These are phyloP conservation scores for Rotaria sp. DNA, from an alignment of 2,888 invertebrate species.

Conservation along the genomic window DNA sequence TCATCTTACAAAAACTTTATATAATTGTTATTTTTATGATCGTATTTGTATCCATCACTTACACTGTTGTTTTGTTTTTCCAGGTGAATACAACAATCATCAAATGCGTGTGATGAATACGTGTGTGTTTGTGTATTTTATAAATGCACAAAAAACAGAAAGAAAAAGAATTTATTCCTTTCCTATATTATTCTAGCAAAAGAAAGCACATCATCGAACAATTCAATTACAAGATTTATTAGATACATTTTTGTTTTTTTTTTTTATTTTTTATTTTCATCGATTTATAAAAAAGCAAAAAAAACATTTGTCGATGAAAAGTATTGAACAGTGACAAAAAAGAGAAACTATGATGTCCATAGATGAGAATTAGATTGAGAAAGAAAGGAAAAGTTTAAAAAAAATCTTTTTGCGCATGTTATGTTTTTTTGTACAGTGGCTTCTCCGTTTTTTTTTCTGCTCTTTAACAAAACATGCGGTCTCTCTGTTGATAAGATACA, in stretches of 20 bases:
- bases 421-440: not conserved
- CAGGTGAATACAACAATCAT: slow-evolving; percentile 19
- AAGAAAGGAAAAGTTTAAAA: not conserved
- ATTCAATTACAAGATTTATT: not conserved
- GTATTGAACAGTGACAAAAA: not conserved
- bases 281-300: not conserved
- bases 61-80: not conserved
- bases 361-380: not conserved
- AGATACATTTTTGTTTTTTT: not conserved
- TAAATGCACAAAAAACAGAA: not conserved
- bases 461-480: not conserved
- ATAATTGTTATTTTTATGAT: too few species aligned
- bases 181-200: not conserved
- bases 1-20: too few species aligned
- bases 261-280: not conserved
- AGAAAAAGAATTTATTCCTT: not conserved
- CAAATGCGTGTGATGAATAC: slow-evolving; percentile 14
- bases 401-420: not conserved
- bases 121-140: not conserved
- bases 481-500: not conserved
- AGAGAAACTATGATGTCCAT: not conserved
- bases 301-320: not conserved
- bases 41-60: not conserved
- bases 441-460: not conserved
- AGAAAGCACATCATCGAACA: not conserved